A percentile compares a stretch with the other conserved stretches of the same genome.
Conservation (phyloP, 2,888 invertebrate species). For the Philaethria dido region DNA sequence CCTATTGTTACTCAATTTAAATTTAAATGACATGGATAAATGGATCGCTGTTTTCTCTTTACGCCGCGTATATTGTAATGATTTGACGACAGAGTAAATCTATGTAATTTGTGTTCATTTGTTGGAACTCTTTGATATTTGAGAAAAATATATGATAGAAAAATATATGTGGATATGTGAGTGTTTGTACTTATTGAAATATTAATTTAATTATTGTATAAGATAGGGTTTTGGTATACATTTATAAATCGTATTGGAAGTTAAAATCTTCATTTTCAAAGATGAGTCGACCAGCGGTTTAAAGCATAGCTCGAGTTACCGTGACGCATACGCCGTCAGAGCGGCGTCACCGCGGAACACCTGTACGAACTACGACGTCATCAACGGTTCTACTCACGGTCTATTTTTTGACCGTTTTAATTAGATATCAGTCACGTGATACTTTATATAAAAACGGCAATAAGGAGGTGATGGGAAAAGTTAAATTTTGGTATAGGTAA, state of each 20-base stretch:
- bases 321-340: constrained; percentile 39
- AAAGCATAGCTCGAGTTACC: constrained; percentile 27
- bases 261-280: background rate
- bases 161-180: no score
- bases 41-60: constrained; percentile 28
- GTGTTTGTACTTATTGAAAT: background rate
- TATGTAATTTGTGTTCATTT: background rate
- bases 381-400: constrained; percentile 33
- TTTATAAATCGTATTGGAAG: background rate
- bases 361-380: constrained; percentile 41
- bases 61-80: constrained; percentile 8
- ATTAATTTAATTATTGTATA: background rate
- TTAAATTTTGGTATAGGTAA: background rate
- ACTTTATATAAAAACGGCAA: constrained; percentile 32
- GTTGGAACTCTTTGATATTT: background rate
- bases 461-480: constrained; percentile 16
- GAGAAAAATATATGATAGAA: background rate
- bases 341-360: constrained; percentile 37
- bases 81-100: background rate
- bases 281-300: background rate
- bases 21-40: constrained; percentile 40
- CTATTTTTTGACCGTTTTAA: constrained; percentile 45
- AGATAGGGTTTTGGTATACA: background rate
- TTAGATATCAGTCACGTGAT: constrained; percentile 44
- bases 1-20: constrained; percentile 38